Evolutionary conservation across 2,888 invertebrate genomes (phyloP).

Genomic region (Cenopis cana): DNA sequence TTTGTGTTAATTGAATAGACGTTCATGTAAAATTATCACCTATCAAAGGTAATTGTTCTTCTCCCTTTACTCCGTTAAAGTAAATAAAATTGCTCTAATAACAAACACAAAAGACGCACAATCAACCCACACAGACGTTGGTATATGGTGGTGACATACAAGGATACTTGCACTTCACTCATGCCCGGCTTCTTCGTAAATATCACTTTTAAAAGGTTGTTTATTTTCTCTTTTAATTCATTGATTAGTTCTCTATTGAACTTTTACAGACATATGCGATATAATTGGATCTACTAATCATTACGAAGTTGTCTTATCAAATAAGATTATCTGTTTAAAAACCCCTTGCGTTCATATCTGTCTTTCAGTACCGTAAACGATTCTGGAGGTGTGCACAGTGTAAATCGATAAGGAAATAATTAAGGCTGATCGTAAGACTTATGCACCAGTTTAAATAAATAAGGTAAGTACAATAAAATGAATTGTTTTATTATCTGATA

Average conservation of each 20-base stretch:
- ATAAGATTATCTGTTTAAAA: conserved; percentile 80
- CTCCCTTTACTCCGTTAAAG: not conserved
- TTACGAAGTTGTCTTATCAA: conserved; percentile 71
- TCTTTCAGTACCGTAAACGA: conserved; percentile 69
- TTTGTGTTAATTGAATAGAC: too few species aligned
- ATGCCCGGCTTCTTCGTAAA: not conserved
- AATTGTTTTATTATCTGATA: conserved; percentile 32
- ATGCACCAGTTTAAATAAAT: conserved; percentile 32
- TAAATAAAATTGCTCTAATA: not conserved
- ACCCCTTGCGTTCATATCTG: conserved; percentile 69
- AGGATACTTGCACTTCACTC: not conserved
- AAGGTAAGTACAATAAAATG: conserved; percentile 28
- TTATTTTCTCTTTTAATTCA: not conserved
- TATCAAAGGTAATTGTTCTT: not conserved
- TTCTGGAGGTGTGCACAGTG: conserved; percentile 54
- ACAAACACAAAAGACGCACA: conserved; percentile 4
- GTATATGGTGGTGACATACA: not conserved
- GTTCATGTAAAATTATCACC: not conserved
- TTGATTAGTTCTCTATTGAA: not conserved
- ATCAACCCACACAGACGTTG: not conserved
- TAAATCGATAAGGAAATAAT: conserved; percentile 25
- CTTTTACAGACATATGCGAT: conserved; percentile 7
- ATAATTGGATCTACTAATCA: conserved; percentile 73
- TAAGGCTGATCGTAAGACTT: conserved; percentile 17
- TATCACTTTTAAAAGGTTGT: not conserved